Percentiles rank a stretch among this genome's conserved stretches.
Evolutionary conservation across 2,888 invertebrate genomes (phyloP).

Genomic region (Odiellus spinosus): DNA sequence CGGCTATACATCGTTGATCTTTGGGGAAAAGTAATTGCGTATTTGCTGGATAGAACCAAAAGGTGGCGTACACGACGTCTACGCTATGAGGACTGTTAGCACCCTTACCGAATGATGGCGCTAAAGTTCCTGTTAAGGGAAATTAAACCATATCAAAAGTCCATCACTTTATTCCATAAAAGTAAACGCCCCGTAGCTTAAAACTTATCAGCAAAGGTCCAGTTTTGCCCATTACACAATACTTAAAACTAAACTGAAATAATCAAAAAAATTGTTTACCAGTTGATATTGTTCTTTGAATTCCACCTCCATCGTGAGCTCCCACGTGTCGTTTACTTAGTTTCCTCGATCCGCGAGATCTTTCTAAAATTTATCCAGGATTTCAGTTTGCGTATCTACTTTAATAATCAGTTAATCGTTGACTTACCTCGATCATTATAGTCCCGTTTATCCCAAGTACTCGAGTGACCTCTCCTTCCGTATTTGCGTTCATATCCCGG

Average conservation of each 20-base stretch:
- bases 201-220: too few species aligned
- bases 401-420: too few species aligned
- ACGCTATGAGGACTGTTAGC: conserved; percentile 30
- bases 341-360: too few species aligned
- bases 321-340: conserved; percentile 28
- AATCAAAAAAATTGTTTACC: conserved; percentile 22
- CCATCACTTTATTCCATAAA: too few species aligned
- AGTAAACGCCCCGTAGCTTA: too few species aligned
- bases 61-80: conserved; percentile 49
- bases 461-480: neutral
- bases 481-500: neutral
- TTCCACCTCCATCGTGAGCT: conserved; percentile 32
- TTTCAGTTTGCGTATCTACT: too few species aligned
- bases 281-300: conserved; percentile 32
- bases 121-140: conserved; percentile 30
- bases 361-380: too few species aligned
- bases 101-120: conserved; percentile 35
- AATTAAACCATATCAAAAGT: too few species aligned
- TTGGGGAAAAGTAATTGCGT: conserved; percentile 37
- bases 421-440: too few species aligned
- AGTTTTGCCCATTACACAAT: neutral
- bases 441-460: neutral
- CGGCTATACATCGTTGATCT: conserved; percentile 45
- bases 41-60: conserved; percentile 50
- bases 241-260: neutral